These are phyloP conservation scores for Podarcis muralis DNA, from an alignment of 2,113 vertebrate species.

Conservation along the genomic window DNA sequence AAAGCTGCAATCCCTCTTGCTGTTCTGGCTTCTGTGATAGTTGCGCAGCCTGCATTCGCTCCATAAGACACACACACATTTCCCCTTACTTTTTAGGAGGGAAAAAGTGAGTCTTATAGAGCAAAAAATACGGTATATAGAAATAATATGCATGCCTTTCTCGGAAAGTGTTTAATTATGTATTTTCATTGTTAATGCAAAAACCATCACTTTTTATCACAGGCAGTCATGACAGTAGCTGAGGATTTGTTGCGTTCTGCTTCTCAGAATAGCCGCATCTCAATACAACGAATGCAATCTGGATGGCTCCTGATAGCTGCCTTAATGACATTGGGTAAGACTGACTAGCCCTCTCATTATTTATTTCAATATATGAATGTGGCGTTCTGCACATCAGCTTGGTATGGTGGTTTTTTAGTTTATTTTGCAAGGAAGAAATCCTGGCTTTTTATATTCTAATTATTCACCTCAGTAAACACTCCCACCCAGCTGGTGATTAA, in stretches of 20 bases:
- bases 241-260: conserved; percentile 92
- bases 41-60: too few species aligned
- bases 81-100: too few species aligned
- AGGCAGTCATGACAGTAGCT: conserved; percentile 87
- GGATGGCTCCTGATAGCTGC: conserved; percentile 90
- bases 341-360: neutral
- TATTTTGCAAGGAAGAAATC: neutral
- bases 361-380: neutral
- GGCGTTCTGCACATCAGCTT: neutral
- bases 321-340: conserved; percentile 87
- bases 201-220: conserved; percentile 41
- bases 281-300: conserved; percentile 87
- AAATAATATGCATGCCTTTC: neutral
- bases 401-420: neutral
- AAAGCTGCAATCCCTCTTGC: too few species aligned
- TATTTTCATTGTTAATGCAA: conserved; percentile 8
- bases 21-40: too few species aligned
- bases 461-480: neutral
- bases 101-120: too few species aligned
- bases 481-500: neutral
- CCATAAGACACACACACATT: too few species aligned
- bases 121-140: too few species aligned
- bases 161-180: neutral
- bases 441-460: neutral
- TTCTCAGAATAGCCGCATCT: conserved; percentile 88